phyloP scores from a whole-genome alignment of 2,113 vertebrate genomes.

The Phyllostomus hastatus region DNA sequence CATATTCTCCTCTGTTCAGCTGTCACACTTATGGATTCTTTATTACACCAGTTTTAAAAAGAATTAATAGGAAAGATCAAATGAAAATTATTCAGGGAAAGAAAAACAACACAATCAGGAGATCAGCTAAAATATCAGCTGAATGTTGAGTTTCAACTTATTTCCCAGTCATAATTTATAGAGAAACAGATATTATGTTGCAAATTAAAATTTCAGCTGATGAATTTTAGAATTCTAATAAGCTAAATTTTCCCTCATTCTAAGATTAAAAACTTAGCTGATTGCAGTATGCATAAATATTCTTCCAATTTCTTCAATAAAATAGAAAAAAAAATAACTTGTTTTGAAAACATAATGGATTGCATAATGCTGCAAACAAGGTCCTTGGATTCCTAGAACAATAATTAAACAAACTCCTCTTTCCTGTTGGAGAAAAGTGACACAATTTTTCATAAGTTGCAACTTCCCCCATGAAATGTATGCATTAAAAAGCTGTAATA shows the following conservation, averaged over 20 bases:
- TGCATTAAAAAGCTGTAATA: neutral
- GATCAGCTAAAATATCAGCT: neutral
- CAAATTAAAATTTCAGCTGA: slow-evolving; percentile 27
- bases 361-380: neutral
- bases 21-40: neutral
- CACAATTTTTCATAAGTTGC: neutral
- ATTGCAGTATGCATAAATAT: neutral
- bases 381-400: neutral
- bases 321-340: neutral
- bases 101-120: neutral
- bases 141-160: neutral
- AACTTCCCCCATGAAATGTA: neutral
- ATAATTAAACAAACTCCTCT: neutral
- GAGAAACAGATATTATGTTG: neutral
- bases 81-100: neutral
- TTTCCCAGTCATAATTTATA: neutral
- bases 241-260: neutral
- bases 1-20: neutral
- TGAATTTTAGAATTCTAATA: slow-evolving; percentile 33
- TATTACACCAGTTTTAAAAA: neutral
- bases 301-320: slow-evolving; percentile 18
- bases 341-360: neutral
- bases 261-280: neutral
- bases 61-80: neutral
- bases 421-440: neutral